Base-by-base conservation (phyloP, 2,113 vertebrate species). In the Phycodurus eques region DNA sequence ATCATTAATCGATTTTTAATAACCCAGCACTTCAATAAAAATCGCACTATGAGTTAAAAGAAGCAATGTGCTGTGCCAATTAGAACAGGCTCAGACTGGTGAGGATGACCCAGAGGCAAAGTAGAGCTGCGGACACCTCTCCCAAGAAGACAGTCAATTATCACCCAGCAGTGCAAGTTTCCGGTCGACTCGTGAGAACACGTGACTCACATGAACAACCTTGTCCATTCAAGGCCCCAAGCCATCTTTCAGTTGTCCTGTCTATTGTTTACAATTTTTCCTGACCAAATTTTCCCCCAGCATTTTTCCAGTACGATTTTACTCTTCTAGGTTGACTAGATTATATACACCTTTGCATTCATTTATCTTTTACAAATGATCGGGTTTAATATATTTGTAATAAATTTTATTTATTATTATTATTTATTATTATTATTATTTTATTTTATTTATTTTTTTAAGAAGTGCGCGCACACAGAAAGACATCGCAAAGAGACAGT, bases 71-170 rank as follows among this genome's bases (percentile, higher is more conserved):
- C 78, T 68, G 75, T 70, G 76, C 81, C 86, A 86, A 85, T 88
- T 85, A 88, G 73, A 85, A 79, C 72, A 35, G 68, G 59, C 81
- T 75, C 73, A 83, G 80, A 70, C 83, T 71, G 84, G 54, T 65
- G 83, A 73, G 80, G 76, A 73, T 70, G 78, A 79, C 80, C 88
- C 81, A 81, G 80, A 85, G 84, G 86, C 80, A 77, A 79, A 75
- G 69, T 71, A 46, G 76, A 76, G 81, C 82, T 72, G 74, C 8
- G 78, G 81, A 85, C 84, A 83, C 81, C 80, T 86, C 61, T 74
- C 83, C 85, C 83, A 88, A 77, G 86, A 86, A 87, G 75, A 73
- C 76, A 83, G 87, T 85, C 85, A 87, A 91, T 90, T 90, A 89
- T 84, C 85, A 77, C 85, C 81, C 83, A 83, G 86, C 79, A 83